A percentile compares a stretch with the other conserved stretches of the same genome.
These are phyloP conservation scores for Gouania willdenowi DNA, from an alignment of 2,797 vertebrate species.

Conservation along the genomic window DNA sequence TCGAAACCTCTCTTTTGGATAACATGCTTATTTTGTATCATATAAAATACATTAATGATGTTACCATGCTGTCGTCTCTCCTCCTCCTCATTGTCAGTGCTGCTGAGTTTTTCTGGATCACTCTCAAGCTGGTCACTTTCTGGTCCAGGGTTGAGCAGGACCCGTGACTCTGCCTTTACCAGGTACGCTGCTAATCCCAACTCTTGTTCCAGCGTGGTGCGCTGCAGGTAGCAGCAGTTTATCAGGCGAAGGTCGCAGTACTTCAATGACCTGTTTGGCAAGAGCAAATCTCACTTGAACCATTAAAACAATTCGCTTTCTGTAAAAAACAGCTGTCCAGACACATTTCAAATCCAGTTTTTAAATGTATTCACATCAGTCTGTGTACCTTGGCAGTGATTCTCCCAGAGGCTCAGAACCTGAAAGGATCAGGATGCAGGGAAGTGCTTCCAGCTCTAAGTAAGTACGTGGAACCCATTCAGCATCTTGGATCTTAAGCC, in stretches of 20 bases:
- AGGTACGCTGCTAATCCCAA: slow-evolving; percentile 92
- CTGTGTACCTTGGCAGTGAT: slow-evolving; percentile 85
- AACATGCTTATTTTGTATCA: no score
- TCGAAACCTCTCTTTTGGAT: background rate
- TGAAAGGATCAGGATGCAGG: slow-evolving; percentile 93
- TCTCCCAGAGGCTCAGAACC: slow-evolving; percentile 92
- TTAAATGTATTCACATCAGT: background rate
- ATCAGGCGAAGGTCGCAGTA: slow-evolving; percentile 95
- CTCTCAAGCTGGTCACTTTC: slow-evolving; percentile 85
- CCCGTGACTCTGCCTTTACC: slow-evolving; percentile 81
- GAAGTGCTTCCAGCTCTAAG: slow-evolving; percentile 91
- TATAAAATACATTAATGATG: background rate
- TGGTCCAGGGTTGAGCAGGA: slow-evolving; percentile 55
- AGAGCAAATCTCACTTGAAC: no score
- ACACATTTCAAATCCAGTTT: no score
- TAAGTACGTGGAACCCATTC: slow-evolving; percentile 92
- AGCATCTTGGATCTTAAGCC: slow-evolving; percentile 90
- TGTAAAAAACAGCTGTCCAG: no score
- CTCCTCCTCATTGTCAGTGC: slow-evolving; percentile 92
- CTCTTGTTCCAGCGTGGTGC: slow-evolving; percentile 91
- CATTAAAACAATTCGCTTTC: no score
- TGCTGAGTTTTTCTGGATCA: slow-evolving; percentile 90
- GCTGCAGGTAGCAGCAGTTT: slow-evolving; percentile 88
- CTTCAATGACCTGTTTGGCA: slow-evolving; percentile 89
- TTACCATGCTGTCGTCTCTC: slow-evolving; percentile 82